Evolutionary conservation across 1,140 invertebrate species (phyloP).

Genomic region (Vanessa atalanta): DNA sequence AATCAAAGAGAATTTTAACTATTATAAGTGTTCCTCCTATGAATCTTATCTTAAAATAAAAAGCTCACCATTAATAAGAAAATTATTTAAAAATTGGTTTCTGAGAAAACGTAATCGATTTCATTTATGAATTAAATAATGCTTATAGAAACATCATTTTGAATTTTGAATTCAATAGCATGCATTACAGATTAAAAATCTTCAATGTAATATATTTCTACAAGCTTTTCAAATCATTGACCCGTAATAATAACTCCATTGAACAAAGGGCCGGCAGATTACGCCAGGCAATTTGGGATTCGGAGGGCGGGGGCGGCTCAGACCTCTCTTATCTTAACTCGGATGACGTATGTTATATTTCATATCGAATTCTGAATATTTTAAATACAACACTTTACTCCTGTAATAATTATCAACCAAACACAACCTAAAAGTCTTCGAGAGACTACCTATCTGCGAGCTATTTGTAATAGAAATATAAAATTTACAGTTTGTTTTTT

Average conservation of each 20-base stretch:
- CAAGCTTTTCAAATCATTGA: conserved; percentile 54
- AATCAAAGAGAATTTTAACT: too few relatives aligned
- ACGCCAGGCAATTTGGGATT: conserved; percentile 63
- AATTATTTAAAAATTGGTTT: too few relatives aligned
- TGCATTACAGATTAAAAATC: neutral
- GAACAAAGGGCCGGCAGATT: conserved; percentile 68
- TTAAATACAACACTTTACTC: neutral
- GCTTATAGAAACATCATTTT: neutral
- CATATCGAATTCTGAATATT: neutral
- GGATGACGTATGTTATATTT: conserved; percentile 46
- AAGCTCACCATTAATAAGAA: too few relatives aligned
- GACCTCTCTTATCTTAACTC: conserved; percentile 46
- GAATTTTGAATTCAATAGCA: neutral
- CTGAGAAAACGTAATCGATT: too few relatives aligned
- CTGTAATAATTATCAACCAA: neutral
- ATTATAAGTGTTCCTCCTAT: too few relatives aligned
- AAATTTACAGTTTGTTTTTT: too few relatives aligned
- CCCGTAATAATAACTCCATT: conserved; percentile 70
- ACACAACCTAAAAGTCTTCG: too few relatives aligned
- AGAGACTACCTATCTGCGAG: too few relatives aligned
- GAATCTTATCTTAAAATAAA: too few relatives aligned
- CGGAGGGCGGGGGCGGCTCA: conserved; percentile 49
- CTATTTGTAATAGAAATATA: too few relatives aligned
- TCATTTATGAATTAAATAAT: neutral
- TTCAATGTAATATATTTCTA: conserved; percentile 17